Base-by-base conservation (phyloP, 2,113 vertebrate species). In the Apodemus speciosus region DNA sequence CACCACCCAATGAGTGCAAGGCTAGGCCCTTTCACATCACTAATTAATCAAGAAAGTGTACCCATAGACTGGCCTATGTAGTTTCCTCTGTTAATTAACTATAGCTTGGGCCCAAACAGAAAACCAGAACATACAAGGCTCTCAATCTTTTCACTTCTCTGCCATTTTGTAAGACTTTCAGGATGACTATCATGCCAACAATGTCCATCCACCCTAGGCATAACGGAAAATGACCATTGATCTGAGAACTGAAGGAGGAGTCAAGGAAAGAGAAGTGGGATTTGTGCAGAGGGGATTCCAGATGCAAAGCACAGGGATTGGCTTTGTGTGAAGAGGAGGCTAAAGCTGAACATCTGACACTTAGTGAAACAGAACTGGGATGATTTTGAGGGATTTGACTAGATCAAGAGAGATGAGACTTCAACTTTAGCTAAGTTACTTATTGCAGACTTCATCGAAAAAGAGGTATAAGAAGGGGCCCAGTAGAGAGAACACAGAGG, bases 251-350 rank as follows among this genome's bases (percentile, higher is more conserved):
- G 64, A 86, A 85, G n/a, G 15, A 10, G 35, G 9, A 68, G 51
- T 14, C 18, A 27, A 6, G 66, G 14, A 9, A 20, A 84, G 40
- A 21, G 10, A 60, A 15, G 35, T 35, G 15, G 13, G 16, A 32
- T 13, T 23, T 8, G 3, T 3, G 14, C 64, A 69, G n/a, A 81
- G 18, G 1, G 51, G 32, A 4, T 10, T 21, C 9, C 1, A 16
- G 4, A 77, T 66, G 11, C 20, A 72, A 60, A 43, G 6, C 2
- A 25, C 2, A 4, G 40, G 6, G 23, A 6, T 0, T 2, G n/a
- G 14, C 2, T 58, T 32, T 53, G 6, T 40, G 15, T 43, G 18
- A 49, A 43, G 5, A 49, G 6, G 9, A 56, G 30, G 2, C 15
- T 73, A 23, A 32, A 64, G 9, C 30, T 51, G 49, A 43, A 14